Conservation (phyloP, 2,113 vertebrate genomes). For the Ornithorhynchus anatinus region DNA sequence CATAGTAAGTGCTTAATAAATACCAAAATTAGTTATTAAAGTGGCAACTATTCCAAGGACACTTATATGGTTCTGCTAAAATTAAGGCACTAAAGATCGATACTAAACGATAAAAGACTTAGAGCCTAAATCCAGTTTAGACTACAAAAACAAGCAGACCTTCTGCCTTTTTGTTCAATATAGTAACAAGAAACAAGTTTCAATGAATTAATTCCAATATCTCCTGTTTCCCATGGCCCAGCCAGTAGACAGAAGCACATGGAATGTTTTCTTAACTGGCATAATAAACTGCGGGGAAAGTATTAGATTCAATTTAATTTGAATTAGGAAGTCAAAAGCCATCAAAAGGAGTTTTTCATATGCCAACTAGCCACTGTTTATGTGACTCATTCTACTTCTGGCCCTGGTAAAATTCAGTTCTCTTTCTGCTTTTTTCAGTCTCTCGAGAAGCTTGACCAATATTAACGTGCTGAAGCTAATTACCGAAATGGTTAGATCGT, state of each 20-base stretch:
- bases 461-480: background rate
- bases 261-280: background rate
- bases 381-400: background rate
- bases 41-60: too few relatives aligned
- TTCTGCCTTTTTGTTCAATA: background rate
- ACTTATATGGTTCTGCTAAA: too few relatives aligned
- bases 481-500: background rate
- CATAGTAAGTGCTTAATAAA: too few relatives aligned
- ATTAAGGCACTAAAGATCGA: too few relatives aligned
- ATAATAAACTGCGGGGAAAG: background rate
- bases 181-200: constrained; percentile 1
- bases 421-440: background rate
- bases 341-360: background rate
- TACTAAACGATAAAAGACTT: too few relatives aligned
- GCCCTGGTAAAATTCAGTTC: background rate
- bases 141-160: background rate
- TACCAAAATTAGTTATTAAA: too few relatives aligned
- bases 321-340: background rate
- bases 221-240: background rate
- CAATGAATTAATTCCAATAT: background rate
- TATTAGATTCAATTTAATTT: background rate
- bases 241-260: background rate
- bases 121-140: too few relatives aligned
- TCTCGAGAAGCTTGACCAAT: background rate
- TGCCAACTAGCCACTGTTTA: background rate